Evolutionary conservation across 2,797 vertebrate genomes (phyloP), one percentile per base, ranked within the genome.

Genomic region (Acanthiza pusilla): DNA sequence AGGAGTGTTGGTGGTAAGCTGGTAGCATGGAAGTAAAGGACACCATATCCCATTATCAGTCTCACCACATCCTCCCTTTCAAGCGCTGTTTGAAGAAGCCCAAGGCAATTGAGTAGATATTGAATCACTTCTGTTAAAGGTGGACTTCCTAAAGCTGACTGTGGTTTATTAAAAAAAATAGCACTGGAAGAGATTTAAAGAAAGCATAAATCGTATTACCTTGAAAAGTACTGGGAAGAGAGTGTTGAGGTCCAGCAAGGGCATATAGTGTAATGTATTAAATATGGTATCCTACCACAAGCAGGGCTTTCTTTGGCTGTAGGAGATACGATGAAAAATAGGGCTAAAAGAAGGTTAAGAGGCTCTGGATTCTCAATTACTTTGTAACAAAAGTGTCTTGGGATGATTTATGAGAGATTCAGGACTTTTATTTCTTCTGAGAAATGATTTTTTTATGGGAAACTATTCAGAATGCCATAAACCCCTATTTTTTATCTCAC

Each of bases 261-360:
- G 62, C 66, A 84, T 54, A 79, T 32, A 88, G 54, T 85, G 30
- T 82, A 81, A 94, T 71, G 34, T 32, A 91, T 89, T 91, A 95
- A 92, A 92, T 89, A 85, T 62, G 66, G 58, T 72, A 88, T 34
- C 57, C 84, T 70, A 92, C 51, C 36, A 91, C 76, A 85, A 83
- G 73, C 40, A 96, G 58, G 62, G 71, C 54, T 94, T 89, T 45
- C 54, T 91, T 84, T 70, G 81, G 32, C 76, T 92, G 8, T 42
- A 86, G 82, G 80, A 90, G 67, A 84, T 67, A 77, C 54, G 73
- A 88, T 96, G 94, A 95, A 95, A 95, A 90, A 90, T 36, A 82
- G 48, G 79, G 27, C 85, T 90, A 84, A 92, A 91, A 94, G 91
- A 93, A 95, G 95, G 92, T 96, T 88, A 95, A 96, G 94, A 95